Percentiles rank a stretch among this genome's conserved stretches.
These are phyloP conservation scores for Pyralis farinalis DNA, from an alignment of 2,888 invertebrate species.

Conservation along the genomic window DNA sequence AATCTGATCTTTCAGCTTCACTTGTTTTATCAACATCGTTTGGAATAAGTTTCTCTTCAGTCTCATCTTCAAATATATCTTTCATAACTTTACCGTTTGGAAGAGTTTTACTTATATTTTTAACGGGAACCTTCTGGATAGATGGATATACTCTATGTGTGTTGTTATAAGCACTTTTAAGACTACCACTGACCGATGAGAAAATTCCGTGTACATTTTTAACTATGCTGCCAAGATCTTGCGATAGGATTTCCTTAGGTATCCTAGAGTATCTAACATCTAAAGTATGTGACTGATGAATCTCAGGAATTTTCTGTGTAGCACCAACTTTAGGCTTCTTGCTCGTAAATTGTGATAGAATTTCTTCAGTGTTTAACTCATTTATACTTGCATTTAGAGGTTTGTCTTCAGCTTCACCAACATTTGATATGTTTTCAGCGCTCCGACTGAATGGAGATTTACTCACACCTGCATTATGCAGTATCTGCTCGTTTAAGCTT, in stretches of 20 bases:
- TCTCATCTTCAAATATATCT: conserved; percentile 65
- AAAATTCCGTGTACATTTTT: conserved; percentile 77
- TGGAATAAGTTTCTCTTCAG: conserved; percentile 18
- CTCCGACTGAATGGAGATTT: conserved; percentile 52
- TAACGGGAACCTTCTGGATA: conserved; percentile 38
- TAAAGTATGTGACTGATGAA: conserved; percentile 10
- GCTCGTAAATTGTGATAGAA: conserved; percentile 49
- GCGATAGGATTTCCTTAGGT: conserved; percentile 63
- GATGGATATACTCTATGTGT: conserved; percentile 37
- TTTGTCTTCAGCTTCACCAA: conserved; percentile 21
- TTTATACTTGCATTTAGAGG: conserved; percentile 30
- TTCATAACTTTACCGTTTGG: conserved; percentile 63
- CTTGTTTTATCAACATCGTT: conserved; percentile 10
- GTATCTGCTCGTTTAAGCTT: conserved; percentile 47
- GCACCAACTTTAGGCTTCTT: conserved; percentile 57
- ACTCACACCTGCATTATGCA: conserved; percentile 23
- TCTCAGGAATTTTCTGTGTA: conserved; percentile 56
- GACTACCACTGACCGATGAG: conserved; percentile 66
- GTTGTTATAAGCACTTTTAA: conserved; percentile 64
- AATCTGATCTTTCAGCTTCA: conserved; percentile 13
- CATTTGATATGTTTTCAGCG: conserved; percentile 55
- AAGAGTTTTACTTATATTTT: conserved; percentile 37
- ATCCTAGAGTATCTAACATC: conserved; percentile 47
- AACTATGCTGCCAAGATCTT: conserved; percentile 67
- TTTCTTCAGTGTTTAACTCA: conserved; percentile 49